Evolutionary conservation across 2,113 vertebrate species (phyloP), one percentile per base, ranked within the genome.

Genomic region (Pipa parva): DNA sequence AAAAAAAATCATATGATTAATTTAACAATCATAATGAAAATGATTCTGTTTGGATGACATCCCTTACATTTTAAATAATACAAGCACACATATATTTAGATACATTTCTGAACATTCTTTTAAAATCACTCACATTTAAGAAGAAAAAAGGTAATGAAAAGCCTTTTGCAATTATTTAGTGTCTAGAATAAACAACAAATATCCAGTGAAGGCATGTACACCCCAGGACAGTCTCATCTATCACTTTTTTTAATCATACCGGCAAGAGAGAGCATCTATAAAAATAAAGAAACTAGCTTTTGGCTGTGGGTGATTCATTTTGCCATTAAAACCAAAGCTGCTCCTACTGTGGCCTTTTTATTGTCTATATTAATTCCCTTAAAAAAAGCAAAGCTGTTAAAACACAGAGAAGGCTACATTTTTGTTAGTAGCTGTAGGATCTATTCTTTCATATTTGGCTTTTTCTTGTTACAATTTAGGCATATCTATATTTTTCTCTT

Each of bases 171-270:
- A n/a, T n/a, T n/a, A n/a, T 67, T 58, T 59, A 48, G 54, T 60
- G 33, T 7, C 15, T 52, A 24, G 48, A 69, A 60, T 39, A 60
- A 59, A 69, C 48, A 42, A 6, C 33, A 60, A 68, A 52, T 48
- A 60, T 39, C 24, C 31, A 60, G 25, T 69, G 57, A 69, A 69
- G 27, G 27, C 56, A 52, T 60, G 65, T 46, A 45, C 42, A 69
- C 65, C 57, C 39, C 57, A 69, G 65, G 65, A 48, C 48, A 42
- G 24, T 42, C 37, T 60, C 51, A 69, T 69, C 57, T 60, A 69
- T 60, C 65, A 69, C 57, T 42, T 69, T 65, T 49, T 60, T 60
- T 52, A 69, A 69, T 69, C 65, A 59, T 69, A 69, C 65, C 52
- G 65, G 65, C 65, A 69, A 69, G 57, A 69, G 48, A 52, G 57